These are phyloP conservation scores for Leptobrachium leishanense DNA, from an alignment of 2,113 vertebrate species.

Conservation along the genomic window DNA sequence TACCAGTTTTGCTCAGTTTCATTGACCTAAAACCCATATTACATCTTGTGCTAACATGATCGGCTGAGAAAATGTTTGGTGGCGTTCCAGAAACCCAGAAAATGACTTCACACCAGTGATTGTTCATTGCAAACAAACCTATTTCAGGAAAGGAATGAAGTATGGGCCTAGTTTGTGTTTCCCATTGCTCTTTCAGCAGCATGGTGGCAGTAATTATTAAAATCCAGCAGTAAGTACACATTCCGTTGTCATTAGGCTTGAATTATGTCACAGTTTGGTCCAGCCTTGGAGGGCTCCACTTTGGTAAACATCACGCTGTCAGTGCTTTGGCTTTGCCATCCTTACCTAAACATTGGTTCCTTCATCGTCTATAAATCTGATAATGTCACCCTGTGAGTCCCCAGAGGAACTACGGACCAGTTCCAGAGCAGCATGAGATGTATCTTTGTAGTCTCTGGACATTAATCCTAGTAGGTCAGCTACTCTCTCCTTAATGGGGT, in stretches of 20 bases:
- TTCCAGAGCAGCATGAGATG: conserved; percentile 56
- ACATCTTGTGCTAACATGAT: not conserved
- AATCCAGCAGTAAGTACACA: conserved; percentile 34
- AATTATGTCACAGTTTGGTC: conserved; percentile 32
- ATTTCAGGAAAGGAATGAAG: not conserved
- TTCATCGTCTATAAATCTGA: conserved; percentile 77
- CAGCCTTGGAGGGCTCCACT: conserved; percentile 36
- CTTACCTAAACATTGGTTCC: conserved; percentile 65
- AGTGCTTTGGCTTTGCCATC: conserved; percentile 41
- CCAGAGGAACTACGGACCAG: conserved; percentile 63
- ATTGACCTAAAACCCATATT: conserved; percentile 3
- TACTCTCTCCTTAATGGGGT: conserved; percentile 11
- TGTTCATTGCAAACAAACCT: conserved; percentile 4
- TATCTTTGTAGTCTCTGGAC: conserved; percentile 21
- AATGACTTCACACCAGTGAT: not conserved
- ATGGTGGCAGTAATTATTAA: conserved; percentile 7
- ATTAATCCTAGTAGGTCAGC: conserved; percentile 25
- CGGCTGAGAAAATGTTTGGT: not conserved
- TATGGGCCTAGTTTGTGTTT: not conserved
- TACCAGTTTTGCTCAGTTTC: conserved; percentile 18
- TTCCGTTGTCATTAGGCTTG: conserved; percentile 32
- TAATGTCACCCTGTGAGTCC: conserved; percentile 63
- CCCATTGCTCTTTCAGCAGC: conserved; percentile 14
- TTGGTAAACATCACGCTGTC: conserved; percentile 37
- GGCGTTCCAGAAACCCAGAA: not conserved